Base-by-base conservation (phyloP, 2,888 invertebrate genomes). In the Lordiphosa andalusiaca region DNA sequence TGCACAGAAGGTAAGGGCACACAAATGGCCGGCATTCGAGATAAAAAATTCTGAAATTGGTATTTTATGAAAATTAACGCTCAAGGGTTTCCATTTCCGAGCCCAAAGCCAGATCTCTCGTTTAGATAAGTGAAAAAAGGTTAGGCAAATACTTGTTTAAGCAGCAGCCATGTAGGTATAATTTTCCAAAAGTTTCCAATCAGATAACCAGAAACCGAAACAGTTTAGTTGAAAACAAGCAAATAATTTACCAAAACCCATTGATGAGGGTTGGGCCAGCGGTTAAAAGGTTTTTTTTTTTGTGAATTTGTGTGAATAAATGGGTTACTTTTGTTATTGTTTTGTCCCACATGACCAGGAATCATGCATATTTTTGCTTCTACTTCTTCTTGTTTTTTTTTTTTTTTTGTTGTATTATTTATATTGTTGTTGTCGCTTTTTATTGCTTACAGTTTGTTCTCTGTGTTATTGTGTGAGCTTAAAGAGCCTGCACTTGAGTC, bases 11-110 rank as follows among this genome's bases (percentile, higher is more conserved):
- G 25, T 25, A 25, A 25, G 25, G 25, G 25, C 25, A 25, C 25
- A 25, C 30, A 30, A 30, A 30, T 30, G 30, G 7, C 30, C 30
- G 9, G 9, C 30, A 30, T 30, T 30, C 38, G 47, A 47, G 53
- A 68, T 64, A 63, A 69, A 69, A 57, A 68, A 55, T 71, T 39
- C 67, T 58, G 67, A 77, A 84, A 82, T 70, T 82, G 84, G 78
- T 75, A 69, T 82, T 84, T 80, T 80, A 75, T 84, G 80, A 84
- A 73, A 82, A 80, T 82, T 78, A 80, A 80, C 80, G 85, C 85
- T 65, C 58, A 55, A 71, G 83, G 85, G 66, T 56, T 57, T 55
- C 44, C 36, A 47, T 68, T 57, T 40, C 44, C 39, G 37, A 48
- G 55, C 49, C 68, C 69, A 62, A 69, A 30, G 9, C 7, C 53